Percentiles rank a stretch among this genome's conserved stretches.
Evolutionary conservation across 2,113 vertebrate species (phyloP).

Genomic region (Cyanoramphus novaezelandiae): DNA sequence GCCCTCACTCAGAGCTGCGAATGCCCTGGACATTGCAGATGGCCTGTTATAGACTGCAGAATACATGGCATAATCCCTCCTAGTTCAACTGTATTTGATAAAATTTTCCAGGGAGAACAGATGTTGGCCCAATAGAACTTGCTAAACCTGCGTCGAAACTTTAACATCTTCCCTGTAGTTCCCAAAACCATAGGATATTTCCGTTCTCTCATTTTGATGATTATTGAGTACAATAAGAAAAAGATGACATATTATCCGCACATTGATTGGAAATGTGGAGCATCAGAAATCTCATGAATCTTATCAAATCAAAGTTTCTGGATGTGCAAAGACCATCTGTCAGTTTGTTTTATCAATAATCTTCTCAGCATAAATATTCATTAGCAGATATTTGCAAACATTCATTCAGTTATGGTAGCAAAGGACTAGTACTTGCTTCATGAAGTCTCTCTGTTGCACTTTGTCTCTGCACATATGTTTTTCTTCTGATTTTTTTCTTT

Average conservation of each 20-base stretch:
- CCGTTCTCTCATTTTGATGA: neutral
- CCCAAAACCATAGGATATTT: neutral
- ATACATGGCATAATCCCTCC: rapidly evolving
- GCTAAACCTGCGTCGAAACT: neutral
- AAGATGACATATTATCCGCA: neutral
- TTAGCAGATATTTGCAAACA: neutral
- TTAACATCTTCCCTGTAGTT: neutral
- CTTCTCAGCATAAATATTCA: neutral
- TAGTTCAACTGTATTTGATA: neutral
- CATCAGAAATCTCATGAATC: neutral
- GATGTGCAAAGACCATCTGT: neutral
- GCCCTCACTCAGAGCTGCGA: neutral
- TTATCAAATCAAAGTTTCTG: neutral
- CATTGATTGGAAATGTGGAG: neutral
- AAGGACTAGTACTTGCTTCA: neutral
- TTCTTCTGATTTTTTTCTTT: neutral
- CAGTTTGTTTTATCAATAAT: neutral
- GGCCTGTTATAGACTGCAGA: neutral
- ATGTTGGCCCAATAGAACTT: too few relatives aligned
- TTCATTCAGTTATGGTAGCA: neutral
- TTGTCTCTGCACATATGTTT: neutral
- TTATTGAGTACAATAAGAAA: neutral
- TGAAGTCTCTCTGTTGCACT: neutral
- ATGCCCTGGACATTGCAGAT: too few relatives aligned
- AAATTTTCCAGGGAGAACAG: neutral